phyloP scores from a whole-genome alignment of 1,140 invertebrate species.

The Lepidostoma basale region DNA sequence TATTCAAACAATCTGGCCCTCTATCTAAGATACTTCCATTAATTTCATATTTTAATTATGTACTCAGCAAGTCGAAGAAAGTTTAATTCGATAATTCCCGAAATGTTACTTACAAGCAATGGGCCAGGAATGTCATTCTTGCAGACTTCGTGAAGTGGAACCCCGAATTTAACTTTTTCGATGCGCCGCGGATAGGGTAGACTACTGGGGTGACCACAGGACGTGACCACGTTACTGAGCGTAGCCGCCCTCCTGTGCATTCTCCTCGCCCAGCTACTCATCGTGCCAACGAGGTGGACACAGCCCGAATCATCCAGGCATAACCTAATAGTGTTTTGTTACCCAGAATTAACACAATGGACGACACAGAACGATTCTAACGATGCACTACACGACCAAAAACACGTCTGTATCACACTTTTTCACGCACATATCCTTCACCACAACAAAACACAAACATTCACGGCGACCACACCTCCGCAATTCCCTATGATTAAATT shows the following conservation, averaged over 20 bases:
- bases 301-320: conserved; percentile 32
- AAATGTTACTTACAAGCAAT: conserved; percentile 71
- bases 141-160: conserved; percentile 86
- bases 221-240: conserved; percentile 87
- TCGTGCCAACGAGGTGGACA: conserved; percentile 49
- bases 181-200: conserved; percentile 79
- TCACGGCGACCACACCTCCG: conserved; percentile 34
- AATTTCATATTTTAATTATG: too few relatives aligned
- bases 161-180: conserved; percentile 93
- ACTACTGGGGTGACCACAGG: conserved; percentile 77
- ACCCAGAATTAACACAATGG: conserved; percentile 26
- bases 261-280: conserved; percentile 89
- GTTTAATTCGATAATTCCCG: too few relatives aligned
- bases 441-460: conserved; percentile 27
- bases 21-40: too few relatives aligned
- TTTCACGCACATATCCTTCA: background rate
- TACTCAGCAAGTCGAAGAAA: too few relatives aligned
- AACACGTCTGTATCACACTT: background rate
- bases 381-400: background rate
- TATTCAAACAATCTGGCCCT: too few relatives aligned
- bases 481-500: conserved; percentile 34
- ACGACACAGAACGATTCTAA: background rate
- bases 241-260: conserved; percentile 88
- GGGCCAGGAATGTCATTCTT: conserved; percentile 92
- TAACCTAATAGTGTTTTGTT: conserved; percentile 29